Conservation (phyloP, 2,113 vertebrate species). For the Dromas ardeola region DNA sequence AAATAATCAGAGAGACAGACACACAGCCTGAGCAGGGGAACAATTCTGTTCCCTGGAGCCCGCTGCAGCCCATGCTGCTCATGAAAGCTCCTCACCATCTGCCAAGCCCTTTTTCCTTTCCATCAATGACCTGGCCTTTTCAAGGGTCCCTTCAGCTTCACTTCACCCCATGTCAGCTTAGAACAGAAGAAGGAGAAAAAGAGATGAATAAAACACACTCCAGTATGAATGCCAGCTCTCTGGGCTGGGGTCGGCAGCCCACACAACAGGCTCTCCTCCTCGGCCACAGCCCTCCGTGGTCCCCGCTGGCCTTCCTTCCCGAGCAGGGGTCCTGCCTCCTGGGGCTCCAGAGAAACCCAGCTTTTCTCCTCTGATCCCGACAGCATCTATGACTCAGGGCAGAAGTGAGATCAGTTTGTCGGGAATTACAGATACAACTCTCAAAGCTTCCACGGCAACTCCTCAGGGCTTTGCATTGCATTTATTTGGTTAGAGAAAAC, state of each 20-base stretch:
- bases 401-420: neutral
- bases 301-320: neutral
- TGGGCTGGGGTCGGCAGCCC: neutral
- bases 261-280: neutral
- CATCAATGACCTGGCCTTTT: conserved; percentile 33
- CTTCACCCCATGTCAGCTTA: neutral
- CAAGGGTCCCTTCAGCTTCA: conserved; percentile 42
- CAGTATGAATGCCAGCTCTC: neutral
- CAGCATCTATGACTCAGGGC: neutral
- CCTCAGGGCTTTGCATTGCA: neutral
- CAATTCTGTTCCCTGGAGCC: conserved; percentile 5
- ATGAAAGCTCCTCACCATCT: conserved; percentile 24
- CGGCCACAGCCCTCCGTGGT: neutral
- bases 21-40: neutral
- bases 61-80: neutral
- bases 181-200: neutral
- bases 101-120: neutral
- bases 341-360: neutral
- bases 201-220: neutral
- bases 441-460: neutral
- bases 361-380: neutral
- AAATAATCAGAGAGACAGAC: conserved; percentile 63
- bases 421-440: neutral
- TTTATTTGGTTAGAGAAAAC: neutral
- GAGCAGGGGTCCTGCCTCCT: neutral